Evolutionary conservation across 2,797 vertebrate species (phyloP).

Genomic region (Poeciliopsis turneri): DNA sequence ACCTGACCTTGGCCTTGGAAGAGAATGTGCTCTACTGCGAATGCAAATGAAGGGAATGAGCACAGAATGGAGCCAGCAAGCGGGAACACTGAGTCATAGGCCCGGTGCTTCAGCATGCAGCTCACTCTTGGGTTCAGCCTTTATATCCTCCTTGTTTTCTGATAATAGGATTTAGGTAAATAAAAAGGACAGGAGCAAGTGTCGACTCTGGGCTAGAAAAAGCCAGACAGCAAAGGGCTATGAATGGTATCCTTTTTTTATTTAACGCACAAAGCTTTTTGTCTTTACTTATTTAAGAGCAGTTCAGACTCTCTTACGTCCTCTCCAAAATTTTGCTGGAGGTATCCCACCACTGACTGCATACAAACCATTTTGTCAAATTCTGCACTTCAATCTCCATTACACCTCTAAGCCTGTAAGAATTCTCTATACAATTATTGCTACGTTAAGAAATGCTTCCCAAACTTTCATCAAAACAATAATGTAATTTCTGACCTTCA

Average conservation of each 20-base stretch:
- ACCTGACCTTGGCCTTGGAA: conserved; percentile 72
- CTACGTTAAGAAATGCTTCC: not conserved
- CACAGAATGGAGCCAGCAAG: conserved; percentile 41
- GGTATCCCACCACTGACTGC: conserved; percentile 14
- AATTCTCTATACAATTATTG: not conserved
- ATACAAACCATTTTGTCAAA: conserved; percentile 44
- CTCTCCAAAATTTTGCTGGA: conserved; percentile 21
- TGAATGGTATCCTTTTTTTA: conserved; percentile 21
- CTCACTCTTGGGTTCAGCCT: conserved; percentile 28
- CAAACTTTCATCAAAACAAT: not conserved
- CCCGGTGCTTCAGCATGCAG: conserved; percentile 50
- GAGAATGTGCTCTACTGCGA: conserved; percentile 49
- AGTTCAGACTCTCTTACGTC: conserved; percentile 20
- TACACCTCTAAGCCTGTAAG: conserved; percentile 17
- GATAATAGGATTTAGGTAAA: conserved; percentile 53
- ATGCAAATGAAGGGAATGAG: conserved; percentile 66
- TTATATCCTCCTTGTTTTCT: conserved; percentile 50
- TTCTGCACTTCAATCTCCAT: conserved; percentile 9
- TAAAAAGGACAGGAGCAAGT: conserved; percentile 44
- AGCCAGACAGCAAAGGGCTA: not conserved
- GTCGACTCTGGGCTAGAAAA: conserved; percentile 28
- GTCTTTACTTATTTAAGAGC: conserved; percentile 29
- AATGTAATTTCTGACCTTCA: not conserved
- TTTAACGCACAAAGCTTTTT: conserved; percentile 26
- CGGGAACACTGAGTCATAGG: conserved; percentile 48